Evolutionary conservation across 2,888 invertebrate species (phyloP).

Genomic region (Spodoptera exigua): DNA sequence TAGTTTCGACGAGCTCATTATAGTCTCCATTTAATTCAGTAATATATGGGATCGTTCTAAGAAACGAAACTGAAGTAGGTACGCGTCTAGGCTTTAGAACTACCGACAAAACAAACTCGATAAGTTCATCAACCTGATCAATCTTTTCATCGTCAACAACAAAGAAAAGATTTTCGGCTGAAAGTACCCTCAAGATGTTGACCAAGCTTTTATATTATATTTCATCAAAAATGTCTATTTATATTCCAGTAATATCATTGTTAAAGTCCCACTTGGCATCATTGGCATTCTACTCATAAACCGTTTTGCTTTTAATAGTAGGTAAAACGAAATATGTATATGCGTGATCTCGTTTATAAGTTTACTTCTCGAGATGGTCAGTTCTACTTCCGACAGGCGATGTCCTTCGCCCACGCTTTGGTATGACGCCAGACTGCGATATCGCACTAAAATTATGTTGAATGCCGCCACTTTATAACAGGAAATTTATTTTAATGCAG

Average conservation of each 20-base stretch:
- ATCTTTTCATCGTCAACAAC: not conserved
- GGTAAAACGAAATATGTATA: conserved; percentile 22
- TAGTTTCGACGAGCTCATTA: no score
- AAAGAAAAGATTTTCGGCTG: not conserved
- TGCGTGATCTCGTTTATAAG: conserved; percentile 27
- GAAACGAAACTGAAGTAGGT: no score
- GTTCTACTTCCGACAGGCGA: conserved; percentile 46
- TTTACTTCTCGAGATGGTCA: conserved; percentile 20
- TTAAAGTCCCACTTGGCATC: conserved; percentile 6
- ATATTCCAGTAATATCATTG: conserved; percentile 4
- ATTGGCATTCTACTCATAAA: not conserved
- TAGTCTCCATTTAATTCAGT: no score
- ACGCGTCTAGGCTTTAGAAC: no score
- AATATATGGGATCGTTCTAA: no score
- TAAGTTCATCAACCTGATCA: conserved; percentile 15
- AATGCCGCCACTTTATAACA: conserved; percentile 32
- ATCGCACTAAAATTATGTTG: conserved; percentile 32
- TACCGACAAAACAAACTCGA: no score
- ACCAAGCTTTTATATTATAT: not conserved
- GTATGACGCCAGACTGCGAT: conserved; percentile 25
- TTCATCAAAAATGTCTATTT: not conserved
- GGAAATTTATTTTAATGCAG: conserved; percentile 48
- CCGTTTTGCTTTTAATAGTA: no score
- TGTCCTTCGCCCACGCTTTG: conserved; percentile 41
- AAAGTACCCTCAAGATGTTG: not conserved